Percentiles rank a stretch among this genome's conserved stretches.
These are phyloP conservation scores for Prietella phreatophila DNA, from an alignment of 2,113 vertebrate species.

Conservation along the genomic window DNA sequence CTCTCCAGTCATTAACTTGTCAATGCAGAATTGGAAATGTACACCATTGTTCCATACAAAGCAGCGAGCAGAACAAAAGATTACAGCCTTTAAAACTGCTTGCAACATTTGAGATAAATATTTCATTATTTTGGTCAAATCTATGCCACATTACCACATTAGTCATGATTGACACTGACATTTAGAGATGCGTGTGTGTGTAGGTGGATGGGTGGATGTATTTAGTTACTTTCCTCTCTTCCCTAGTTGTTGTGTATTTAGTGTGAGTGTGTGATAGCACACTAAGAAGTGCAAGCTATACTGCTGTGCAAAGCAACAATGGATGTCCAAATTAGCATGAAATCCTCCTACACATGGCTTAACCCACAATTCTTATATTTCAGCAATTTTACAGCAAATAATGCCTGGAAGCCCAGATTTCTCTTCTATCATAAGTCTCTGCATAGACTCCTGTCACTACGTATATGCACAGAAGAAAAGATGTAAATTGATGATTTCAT, in stretches of 20 bases:
- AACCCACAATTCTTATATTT: not conserved
- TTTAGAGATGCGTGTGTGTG: conserved; percentile 32
- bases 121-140: conserved; percentile 46
- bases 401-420: not conserved
- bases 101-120: conserved; percentile 45
- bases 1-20: not conserved
- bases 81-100: conserved; percentile 46
- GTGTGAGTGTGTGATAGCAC: not conserved
- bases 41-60: not conserved
- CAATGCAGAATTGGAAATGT: not conserved
- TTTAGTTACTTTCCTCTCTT: not conserved
- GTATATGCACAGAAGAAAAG: not conserved
- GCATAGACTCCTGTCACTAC: not conserved
- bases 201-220: not conserved
- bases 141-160: conserved; percentile 36
- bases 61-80: conserved; percentile 8
- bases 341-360: conserved; percentile 13
- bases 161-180: conserved; percentile 35
- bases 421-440: not conserved
- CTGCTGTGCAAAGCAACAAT: not conserved
- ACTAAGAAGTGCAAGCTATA: not conserved
- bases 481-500: not conserved
- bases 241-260: not conserved
- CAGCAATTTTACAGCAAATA: conserved; percentile 9
- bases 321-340: not conserved